Conservation (phyloP, 2,113 vertebrate genomes). For the Acrocephalus kingi region DNA sequence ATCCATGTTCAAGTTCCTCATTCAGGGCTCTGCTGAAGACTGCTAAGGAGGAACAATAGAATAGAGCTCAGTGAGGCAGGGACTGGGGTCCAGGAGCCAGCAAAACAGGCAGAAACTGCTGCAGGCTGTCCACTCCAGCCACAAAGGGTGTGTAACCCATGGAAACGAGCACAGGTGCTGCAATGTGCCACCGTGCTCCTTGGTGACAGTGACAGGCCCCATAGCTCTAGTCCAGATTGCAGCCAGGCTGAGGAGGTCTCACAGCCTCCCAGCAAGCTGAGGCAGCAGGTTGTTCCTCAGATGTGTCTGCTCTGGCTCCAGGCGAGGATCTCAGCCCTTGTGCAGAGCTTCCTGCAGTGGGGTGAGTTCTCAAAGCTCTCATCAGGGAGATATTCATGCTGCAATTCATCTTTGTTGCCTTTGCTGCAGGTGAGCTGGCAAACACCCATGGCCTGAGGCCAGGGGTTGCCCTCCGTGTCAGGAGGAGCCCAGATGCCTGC, state of each 20-base stretch:
- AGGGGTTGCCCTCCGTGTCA: background rate
- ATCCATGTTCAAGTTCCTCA: background rate
- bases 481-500: background rate
- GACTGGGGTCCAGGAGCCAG: background rate
- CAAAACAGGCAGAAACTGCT: background rate
- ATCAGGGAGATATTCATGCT: background rate
- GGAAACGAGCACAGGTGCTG: background rate
- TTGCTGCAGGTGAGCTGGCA: background rate
- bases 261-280: background rate
- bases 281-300: background rate
- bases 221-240: background rate
- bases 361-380: accelerated
- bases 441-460: accelerated
- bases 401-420: background rate
- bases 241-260: background rate
- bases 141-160: accelerated
- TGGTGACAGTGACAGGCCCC: background rate
- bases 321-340: accelerated
- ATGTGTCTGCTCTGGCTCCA: background rate
- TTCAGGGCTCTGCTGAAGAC: background rate
- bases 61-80: background rate
- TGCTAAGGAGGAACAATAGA: background rate
- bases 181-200: background rate
- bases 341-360: background rate
- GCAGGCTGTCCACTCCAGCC: background rate